Base-by-base conservation (phyloP, 1,140 invertebrate species). In the Campoletis sonorensis region DNA sequence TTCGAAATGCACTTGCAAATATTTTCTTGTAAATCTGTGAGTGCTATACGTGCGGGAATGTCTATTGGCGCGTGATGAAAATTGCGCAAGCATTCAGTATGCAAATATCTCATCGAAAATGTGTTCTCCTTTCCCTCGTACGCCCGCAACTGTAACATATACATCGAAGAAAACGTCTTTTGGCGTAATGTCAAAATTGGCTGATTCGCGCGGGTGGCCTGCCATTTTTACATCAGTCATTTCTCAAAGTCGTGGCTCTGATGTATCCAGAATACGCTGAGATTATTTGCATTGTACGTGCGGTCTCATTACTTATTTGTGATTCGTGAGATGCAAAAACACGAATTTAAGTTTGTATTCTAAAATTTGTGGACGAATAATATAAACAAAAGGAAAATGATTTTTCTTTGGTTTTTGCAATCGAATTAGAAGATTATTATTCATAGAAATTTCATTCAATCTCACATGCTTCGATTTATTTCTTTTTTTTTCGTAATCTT, bases 91-190 rank as follows among this genome's bases (percentile, higher is more conserved):
- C 8, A 71, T 33, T 16, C 30, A 40, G 68, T 71, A 40, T 71
- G 15, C 68, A 37, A 71, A 71, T 71, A 71, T 71, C 68, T 33
- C 33, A 71, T 71, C 68, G 68, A 71, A 71, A 71, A 71, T 71
- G 5, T 33, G 5, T 33, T 33, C 26, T 71, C 16, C 16, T 40
- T 18, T 23, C 64, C 15, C 64, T 30, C 64, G 64, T 16, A n/a
- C 4, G n/a, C 33, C 18, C 18, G 68, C 54, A n/a, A 58, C 18
- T 58, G 1, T 37, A 71, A 45, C 13, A 45, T 45, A 71, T 40
- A 37, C 68, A 33, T n/a, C 4, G 15, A 40, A 58, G 18, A 58
- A 58, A 58, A 58, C 18, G 18, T 18, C 33, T 18, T 71, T 21
- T 71, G 68, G 68, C 68, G 26, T 71, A 1, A 71, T n/a, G 27